Base-by-base conservation (phyloP, 2,888 invertebrate genomes). In the Mythimna lalbum region DNA sequence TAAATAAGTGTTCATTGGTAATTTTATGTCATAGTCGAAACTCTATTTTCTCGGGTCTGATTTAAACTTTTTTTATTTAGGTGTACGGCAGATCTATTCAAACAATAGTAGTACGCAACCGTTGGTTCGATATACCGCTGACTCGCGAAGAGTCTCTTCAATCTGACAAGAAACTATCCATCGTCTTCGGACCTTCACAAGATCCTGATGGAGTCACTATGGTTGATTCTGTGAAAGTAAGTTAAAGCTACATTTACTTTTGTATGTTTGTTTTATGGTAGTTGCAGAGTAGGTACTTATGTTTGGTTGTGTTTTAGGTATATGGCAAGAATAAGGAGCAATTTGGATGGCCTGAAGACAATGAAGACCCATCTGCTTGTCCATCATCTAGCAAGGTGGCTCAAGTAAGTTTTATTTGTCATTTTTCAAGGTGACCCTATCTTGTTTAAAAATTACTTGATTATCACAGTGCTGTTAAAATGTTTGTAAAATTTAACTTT, bases 301-400 rank as follows among this genome's bases (percentile, higher is more conserved):
- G 3, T 12, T 67, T 49, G 47, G 17, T 69, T 33, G 2, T 67
- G 66, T 86, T 90, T 39, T 84, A 97, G 97, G 87, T 96, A 1
- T 99, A 99, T 90, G 99, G 99, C 1, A 99, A 99, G 94, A 98
- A 98, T 1, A 99, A 99, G 93, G 99, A 99, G 90, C 97, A 98
- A 1, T 99, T 99, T 89, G 99, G 99, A 55, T 99, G 99, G 99
- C 99, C 99, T 0, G 99, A 99, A 90, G 99, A 99, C 88, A 97
- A 97, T 12, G 99, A 99, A 87, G 99, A 99, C 69, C 93, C 96
- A 3, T 94, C 95, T 1, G 90, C 95, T 19, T 96, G 95, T 65
- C 91, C 95, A 1, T 95, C 96, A 1, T 91, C 95, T 0, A 95
- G 94, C 82, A 96, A 96, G 88, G 90, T 95, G 2, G 90, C 94